A percentile compares a stretch with the other conserved stretches of the same genome.
Conservation (phyloP, 2,888 invertebrate species). For the Platycheirus rosarum region DNA sequence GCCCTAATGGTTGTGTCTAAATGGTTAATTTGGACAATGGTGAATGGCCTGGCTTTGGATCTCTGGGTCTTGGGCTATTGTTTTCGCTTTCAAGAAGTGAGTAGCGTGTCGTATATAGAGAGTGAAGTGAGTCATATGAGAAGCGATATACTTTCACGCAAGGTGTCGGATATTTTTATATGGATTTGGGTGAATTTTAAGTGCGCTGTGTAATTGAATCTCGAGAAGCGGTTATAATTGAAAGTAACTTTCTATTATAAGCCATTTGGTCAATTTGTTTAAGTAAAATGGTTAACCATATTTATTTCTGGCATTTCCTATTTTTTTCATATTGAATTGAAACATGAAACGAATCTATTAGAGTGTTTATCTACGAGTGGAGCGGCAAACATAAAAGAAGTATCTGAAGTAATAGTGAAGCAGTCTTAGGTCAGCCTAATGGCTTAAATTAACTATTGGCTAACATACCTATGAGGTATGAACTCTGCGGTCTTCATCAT, state of each 20-base stretch:
- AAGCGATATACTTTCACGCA: constrained; percentile 43
- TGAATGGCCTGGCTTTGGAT: constrained; percentile 33
- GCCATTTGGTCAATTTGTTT: too few species aligned
- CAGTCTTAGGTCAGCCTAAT: too few species aligned
- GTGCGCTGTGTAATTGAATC: constrained; percentile 22
- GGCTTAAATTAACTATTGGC: too few species aligned
- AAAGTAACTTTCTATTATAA: constrained; percentile 41
- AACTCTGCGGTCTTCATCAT: too few species aligned
- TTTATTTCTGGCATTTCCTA: too few species aligned
- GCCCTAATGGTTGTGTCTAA: constrained; percentile 64
- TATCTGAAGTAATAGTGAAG: too few species aligned
- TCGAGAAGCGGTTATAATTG: constrained; percentile 25
- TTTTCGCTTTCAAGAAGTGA: constrained; percentile 43
- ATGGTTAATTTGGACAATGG: constrained; percentile 55
- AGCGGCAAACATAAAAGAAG: too few species aligned
- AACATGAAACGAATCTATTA: too few species aligned
- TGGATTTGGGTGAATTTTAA: constrained; percentile 15
- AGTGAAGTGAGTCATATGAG: constrained; percentile 52
- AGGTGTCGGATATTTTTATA: constrained; percentile 48
- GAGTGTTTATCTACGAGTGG: too few species aligned
- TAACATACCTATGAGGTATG: too few species aligned
- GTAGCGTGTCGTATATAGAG: constrained; percentile 12
- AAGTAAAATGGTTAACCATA: too few species aligned
- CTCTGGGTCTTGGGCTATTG: constrained; percentile 10
- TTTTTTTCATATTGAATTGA: too few species aligned